Evolutionary conservation across 2,888 invertebrate species (phyloP).

Genomic region (Eilema depressum): DNA sequence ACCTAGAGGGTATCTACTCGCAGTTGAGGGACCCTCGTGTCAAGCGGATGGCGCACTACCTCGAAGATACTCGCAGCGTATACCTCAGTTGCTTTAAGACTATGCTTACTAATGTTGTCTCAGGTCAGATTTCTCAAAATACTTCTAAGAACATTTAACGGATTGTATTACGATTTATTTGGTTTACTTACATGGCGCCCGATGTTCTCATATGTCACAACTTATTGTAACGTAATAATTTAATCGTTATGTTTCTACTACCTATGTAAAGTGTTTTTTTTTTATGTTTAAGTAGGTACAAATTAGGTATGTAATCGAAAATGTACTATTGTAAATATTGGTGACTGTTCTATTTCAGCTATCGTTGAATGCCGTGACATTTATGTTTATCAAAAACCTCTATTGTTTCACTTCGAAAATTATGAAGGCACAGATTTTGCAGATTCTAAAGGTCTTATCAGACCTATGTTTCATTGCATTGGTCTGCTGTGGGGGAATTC

Average conservation of each 20-base stretch:
- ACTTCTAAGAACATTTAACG: background rate
- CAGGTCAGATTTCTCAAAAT: constrained; percentile 79
- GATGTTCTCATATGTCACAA: too few relatives aligned
- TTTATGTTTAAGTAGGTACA: too few relatives aligned
- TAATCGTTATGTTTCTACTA: too few relatives aligned
- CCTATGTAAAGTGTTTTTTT: too few relatives aligned
- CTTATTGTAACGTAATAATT: too few relatives aligned
- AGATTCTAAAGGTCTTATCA: constrained; percentile 87
- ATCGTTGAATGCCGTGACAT: constrained; percentile 95
- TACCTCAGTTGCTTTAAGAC: constrained; percentile 92
- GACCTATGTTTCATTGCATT: constrained; percentile 92
- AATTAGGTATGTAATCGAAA: background rate
- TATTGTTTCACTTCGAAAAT: constrained; percentile 89
- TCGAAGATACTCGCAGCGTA: constrained; percentile 93
- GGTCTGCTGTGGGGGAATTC: constrained; percentile 96
- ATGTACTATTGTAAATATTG: background rate
- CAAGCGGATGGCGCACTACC: constrained; percentile 92
- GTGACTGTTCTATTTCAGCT: constrained; percentile 73
- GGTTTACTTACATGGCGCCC: too few relatives aligned
- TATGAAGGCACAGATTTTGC: constrained; percentile 91
- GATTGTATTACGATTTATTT: too few relatives aligned
- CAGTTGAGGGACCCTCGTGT: constrained; percentile 94
- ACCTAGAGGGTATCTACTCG: constrained; percentile 94
- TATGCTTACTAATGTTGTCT: constrained; percentile 92
- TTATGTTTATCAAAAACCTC: constrained; percentile 91